Evolutionary conservation across 2,113 vertebrate genomes (phyloP).

Genomic region (Donacobius atricapilla): DNA sequence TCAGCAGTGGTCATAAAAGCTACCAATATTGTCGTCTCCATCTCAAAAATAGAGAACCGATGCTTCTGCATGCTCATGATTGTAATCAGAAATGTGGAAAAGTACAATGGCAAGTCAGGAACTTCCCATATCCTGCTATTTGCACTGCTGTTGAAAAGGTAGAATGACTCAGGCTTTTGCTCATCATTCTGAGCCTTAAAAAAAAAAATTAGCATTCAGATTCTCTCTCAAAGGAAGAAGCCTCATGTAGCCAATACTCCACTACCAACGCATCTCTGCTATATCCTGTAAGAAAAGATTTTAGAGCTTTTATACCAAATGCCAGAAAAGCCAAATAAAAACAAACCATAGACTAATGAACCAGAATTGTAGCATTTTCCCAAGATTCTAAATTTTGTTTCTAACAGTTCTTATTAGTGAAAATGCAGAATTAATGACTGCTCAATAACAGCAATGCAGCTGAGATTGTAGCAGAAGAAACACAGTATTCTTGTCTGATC

Average conservation of each 20-base stretch:
- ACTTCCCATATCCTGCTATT: background rate
- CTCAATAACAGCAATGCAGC: background rate
- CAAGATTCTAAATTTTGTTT: background rate
- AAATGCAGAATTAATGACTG: background rate
- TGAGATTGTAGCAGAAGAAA: background rate
- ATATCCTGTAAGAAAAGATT: background rate
- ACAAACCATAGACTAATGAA: background rate
- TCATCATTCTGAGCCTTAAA: background rate
- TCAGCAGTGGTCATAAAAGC: background rate
- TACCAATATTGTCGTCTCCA: background rate
- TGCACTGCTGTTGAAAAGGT: background rate
- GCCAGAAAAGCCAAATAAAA: background rate
- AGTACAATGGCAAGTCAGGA: background rate
- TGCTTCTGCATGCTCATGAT: fast-evolving
- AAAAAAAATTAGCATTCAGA: background rate
- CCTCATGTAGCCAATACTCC: background rate
- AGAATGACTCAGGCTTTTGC: background rate
- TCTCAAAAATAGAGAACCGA: background rate
- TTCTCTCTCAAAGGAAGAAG: background rate
- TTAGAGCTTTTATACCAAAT: background rate
- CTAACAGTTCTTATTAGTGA: background rate
- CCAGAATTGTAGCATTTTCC: background rate
- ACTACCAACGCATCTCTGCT: background rate
- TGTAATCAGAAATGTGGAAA: background rate
- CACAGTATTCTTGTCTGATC: background rate